phyloP scores from a whole-genome alignment of 2,888 invertebrate species.

The Unio pictorum region DNA sequence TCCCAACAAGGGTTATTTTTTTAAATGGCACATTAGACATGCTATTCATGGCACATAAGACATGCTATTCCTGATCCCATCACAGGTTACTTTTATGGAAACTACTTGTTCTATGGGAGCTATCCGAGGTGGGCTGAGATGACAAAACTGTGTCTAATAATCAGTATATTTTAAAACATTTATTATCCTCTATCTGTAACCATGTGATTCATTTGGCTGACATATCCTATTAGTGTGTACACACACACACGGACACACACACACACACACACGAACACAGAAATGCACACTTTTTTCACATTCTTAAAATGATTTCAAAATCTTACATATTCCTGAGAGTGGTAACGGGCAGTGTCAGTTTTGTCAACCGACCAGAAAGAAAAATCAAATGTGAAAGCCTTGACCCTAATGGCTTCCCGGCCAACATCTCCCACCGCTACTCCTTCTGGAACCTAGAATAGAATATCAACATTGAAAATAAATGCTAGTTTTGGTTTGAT shows the following conservation, averaged over 20 bases:
- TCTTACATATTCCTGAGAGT: conserved; percentile 62
- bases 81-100: too few species aligned
- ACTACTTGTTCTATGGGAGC: too few species aligned
- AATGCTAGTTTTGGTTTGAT: too few species aligned
- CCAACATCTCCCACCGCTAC: conserved; percentile 53
- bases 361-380: conserved; percentile 66
- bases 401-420: conserved; percentile 56
- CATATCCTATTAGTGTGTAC: not conserved
- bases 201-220: too few species aligned
- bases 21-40: too few species aligned
- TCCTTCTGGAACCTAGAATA: conserved; percentile 42
- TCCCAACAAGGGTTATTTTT: too few species aligned
- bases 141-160: too few species aligned
- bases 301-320: not conserved
- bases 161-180: too few species aligned
- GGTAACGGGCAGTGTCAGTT: conserved; percentile 48
- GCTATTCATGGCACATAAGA: too few species aligned
- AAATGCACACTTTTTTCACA: not conserved
- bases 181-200: too few species aligned
- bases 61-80: too few species aligned
- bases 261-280: not conserved
- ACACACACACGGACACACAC: not conserved
- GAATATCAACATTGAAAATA: not conserved
- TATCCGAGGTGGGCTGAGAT: too few species aligned
- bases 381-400: conserved; percentile 69